phyloP scores from a whole-genome alignment of 2,797 vertebrate genomes.

The Sebastes vulpes region DNA sequence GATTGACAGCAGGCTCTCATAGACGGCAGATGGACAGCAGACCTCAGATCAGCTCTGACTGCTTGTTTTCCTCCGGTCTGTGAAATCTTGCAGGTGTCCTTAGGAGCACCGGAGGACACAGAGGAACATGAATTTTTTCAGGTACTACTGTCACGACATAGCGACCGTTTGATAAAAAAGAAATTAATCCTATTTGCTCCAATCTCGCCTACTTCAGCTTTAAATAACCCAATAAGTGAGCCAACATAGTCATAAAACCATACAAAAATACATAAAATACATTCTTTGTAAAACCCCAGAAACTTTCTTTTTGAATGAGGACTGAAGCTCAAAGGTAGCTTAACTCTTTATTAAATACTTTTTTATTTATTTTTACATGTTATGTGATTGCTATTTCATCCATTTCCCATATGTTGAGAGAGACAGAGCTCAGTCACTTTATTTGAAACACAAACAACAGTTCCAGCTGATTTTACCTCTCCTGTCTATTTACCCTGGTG shows the following conservation, averaged over 20 bases:
- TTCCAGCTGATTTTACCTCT: constrained; percentile 34
- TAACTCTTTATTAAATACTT: not conserved
- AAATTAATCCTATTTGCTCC: too few relatives aligned
- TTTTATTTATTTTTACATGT: not conserved
- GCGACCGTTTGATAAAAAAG: too few relatives aligned
- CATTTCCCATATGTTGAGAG: not conserved
- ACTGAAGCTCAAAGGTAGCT: not conserved
- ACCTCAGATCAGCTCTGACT: too few relatives aligned
- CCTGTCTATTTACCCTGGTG: constrained; percentile 20
- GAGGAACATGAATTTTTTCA: too few relatives aligned
- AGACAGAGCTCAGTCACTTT: not conserved
- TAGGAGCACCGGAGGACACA: too few relatives aligned
- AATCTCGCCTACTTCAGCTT: too few relatives aligned
- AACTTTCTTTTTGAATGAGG: not conserved
- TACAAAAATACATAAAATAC: not conserved
- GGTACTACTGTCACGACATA: too few relatives aligned
- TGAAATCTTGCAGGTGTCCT: too few relatives aligned
- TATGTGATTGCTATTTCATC: not conserved
- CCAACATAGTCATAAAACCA: not conserved
- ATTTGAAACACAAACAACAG: constrained; percentile 10
- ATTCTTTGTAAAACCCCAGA: not conserved
- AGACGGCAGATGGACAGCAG: too few relatives aligned
- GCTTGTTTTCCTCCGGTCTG: too few relatives aligned
- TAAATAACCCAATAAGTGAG: not conserved
- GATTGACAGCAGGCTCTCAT: too few relatives aligned